Conservation (phyloP, 2,113 vertebrate species). For the Carassius gibelio region DNA sequence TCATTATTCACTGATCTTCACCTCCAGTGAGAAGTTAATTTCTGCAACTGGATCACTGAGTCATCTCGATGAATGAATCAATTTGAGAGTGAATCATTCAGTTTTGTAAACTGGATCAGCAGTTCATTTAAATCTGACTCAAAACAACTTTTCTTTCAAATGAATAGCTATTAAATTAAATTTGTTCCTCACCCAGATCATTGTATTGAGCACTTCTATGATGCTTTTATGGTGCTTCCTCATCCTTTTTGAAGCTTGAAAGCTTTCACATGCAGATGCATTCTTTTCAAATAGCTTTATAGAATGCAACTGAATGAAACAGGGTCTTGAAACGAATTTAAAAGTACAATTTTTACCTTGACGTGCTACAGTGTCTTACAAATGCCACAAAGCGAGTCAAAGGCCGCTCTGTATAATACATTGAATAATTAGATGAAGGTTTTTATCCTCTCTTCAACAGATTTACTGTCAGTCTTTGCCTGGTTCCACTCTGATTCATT, state of each 20-base stretch:
- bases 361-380: background rate
- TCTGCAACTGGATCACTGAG: background rate
- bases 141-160: background rate
- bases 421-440: background rate
- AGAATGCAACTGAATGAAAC: background rate
- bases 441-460: background rate
- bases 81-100: background rate
- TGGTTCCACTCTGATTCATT: conserved; percentile 25
- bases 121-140: background rate
- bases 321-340: background rate
- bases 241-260: background rate
- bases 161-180: background rate
- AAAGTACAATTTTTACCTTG: background rate
- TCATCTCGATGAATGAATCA: background rate
- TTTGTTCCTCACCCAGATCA: background rate
- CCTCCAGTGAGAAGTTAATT: background rate
- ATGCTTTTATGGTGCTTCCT: background rate
- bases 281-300: background rate
- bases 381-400: background rate
- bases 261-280: background rate
- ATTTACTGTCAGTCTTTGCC: background rate
- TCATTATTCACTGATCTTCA: background rate
- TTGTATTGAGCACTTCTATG: background rate
- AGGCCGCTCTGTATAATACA: background rate
- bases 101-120: background rate